Evolutionary conservation across 2,797 vertebrate species (phyloP).

Genomic region (Taeniopygia guttata): DNA sequence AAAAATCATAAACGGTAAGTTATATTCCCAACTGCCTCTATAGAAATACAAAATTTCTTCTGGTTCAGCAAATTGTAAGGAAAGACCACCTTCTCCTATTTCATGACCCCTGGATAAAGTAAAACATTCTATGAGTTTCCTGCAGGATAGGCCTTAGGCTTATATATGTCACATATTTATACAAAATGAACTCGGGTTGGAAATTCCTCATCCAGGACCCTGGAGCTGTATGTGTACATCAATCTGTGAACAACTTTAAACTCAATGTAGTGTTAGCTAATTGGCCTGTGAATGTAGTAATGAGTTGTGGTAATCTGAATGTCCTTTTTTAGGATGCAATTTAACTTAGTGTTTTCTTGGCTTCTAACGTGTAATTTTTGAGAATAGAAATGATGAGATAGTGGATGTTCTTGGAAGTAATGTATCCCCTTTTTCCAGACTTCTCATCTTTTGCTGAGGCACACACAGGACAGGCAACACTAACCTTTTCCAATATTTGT

Average conservation of each 20-base stretch:
- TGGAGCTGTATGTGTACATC: background rate
- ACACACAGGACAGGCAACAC: background rate
- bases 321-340: background rate
- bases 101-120: background rate
- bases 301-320: background rate
- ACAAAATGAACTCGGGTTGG: background rate
- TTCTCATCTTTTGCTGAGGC: background rate
- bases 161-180: too few relatives aligned
- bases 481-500: background rate
- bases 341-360: background rate
- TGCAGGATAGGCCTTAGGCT: background rate
- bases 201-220: background rate
- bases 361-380: background rate
- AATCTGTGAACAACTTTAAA: background rate
- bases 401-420: background rate
- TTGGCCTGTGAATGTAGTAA: background rate
- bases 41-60: background rate
- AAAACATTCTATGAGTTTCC: background rate
- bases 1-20: background rate
- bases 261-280: background rate
- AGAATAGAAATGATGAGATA: background rate
- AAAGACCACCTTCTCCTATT: background rate
- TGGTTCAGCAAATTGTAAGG: background rate
- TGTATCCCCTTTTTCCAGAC: background rate
- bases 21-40: background rate